A percentile compares a stretch with the other conserved stretches of the same genome.
These are phyloP conservation scores for Ectropis crepuscularia DNA, from an alignment of 2,888 invertebrate genomes.

Conservation along the genomic window DNA sequence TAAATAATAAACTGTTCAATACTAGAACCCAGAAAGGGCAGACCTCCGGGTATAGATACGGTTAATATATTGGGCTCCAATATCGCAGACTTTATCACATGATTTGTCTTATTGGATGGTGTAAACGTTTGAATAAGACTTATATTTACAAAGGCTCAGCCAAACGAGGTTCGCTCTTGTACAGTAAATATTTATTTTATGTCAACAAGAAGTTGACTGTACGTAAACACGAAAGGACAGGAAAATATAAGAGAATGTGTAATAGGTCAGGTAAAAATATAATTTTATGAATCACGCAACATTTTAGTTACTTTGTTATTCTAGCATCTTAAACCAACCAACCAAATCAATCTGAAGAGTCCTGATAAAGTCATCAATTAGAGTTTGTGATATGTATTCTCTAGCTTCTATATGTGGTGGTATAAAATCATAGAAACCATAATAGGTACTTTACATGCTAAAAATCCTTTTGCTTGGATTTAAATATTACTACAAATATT, in stretches of 20 bases:
- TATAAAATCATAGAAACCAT: no score
- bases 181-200: slow-evolving; percentile 3
- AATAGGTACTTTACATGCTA: no score
- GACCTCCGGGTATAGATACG: slow-evolving; percentile 10
- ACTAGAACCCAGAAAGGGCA: slow-evolving; percentile 25
- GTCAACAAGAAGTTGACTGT: slow-evolving; percentile 6
- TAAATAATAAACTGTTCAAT: slow-evolving; percentile 48
- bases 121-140: slow-evolving; percentile 1
- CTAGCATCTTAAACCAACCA: no score
- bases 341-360: no score
- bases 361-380: no score
- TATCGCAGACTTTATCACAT: slow-evolving; percentile 18
- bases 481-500: no score
- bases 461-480: no score
- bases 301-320: no score
- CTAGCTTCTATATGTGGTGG: no score
- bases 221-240: background rate
- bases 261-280: background rate
- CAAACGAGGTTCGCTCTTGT: slow-evolving; percentile 23
- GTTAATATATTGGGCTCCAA: background rate
- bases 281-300: no score
- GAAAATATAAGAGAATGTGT: no score
- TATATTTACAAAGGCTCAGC: slow-evolving; percentile 31
- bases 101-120: background rate
- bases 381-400: no score